Base-by-base conservation (phyloP, 2,113 vertebrate genomes). In the Dipodomys stephensi region DNA sequence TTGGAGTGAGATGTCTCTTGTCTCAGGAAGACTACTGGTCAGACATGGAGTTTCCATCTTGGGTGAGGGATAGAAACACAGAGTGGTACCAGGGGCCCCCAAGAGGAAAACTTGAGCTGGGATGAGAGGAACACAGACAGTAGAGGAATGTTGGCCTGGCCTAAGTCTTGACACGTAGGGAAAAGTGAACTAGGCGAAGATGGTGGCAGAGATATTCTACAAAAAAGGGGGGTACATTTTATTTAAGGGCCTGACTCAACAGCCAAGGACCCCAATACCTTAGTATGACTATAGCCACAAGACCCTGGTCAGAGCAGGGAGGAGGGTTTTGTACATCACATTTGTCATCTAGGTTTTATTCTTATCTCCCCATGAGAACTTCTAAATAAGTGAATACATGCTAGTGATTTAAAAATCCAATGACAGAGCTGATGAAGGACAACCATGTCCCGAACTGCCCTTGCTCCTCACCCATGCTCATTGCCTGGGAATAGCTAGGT, bases 231-330 rank as follows among this genome's bases (percentile, higher is more conserved):
- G 60, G 6, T 3, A 32, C 4, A 46, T 46, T 8, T 25, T 62
- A 6, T 1, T 5, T 1, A 4, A 46, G 81, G 60, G 1, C 23
- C 16, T 30, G 20, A 32, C 44, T 77, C 83, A 77, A 71, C 32
- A 32, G 64, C 10, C 9, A 28, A 44, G 53, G 8, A n/a, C 79
- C 53, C 30, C 19, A 30, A 2, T 23, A 25, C 30, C 46, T 72
- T 23, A 23, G 0, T 32, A 28, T 53, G n/a, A 72, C 5, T 0
- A 4, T 27, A n/a, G 11, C 23, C 9, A 7, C 1, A 3, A 32
- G 44, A 30, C 19, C 57, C 49, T n/a, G 28, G 13, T 64, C 30
- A 28, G 16, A 30, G 4, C 10, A 71, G 27, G 15, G 5, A 82
- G 27, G 0, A 4, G 39, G 39, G 39, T 18, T 79, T 53, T 35